Evolutionary conservation across 2,797 vertebrate species (phyloP).

Genomic region (Garrulus glandarius): DNA sequence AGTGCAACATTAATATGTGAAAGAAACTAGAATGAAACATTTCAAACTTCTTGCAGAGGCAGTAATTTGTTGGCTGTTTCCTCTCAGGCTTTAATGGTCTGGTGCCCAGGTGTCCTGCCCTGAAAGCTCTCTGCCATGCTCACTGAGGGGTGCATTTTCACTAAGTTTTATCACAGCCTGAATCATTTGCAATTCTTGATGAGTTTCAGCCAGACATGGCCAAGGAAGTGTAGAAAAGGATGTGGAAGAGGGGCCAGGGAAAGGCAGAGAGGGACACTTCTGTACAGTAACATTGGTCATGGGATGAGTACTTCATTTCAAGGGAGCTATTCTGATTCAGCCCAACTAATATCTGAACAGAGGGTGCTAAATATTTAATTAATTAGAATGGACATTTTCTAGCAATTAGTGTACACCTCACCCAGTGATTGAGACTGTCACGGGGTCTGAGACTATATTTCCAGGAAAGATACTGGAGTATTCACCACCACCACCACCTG

Average conservation of each 20-base stretch:
- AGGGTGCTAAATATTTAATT: neutral
- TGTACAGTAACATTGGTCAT: fast-evolving
- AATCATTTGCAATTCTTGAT: neutral
- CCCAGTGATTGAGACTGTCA: neutral
- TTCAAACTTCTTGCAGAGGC: neutral
- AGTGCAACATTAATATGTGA: neutral
- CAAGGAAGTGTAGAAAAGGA: neutral
- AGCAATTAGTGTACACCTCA: neutral
- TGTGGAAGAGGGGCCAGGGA: neutral
- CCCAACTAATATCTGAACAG: neutral
- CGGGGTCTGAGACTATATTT: neutral
- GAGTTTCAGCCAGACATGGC: neutral
- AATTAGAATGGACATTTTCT: neutral
- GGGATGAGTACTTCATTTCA: neutral
- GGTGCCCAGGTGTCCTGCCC: neutral
- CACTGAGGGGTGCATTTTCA: neutral
- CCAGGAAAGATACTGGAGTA: neutral
- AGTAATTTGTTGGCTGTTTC: neutral
- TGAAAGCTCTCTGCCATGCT: neutral
- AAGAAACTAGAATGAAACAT: neutral
- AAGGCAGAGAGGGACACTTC: neutral
- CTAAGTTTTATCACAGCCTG: neutral
- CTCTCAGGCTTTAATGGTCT: neutral
- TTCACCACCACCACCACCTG: neutral
- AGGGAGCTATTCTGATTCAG: neutral